phyloP scores from a whole-genome alignment of 2,888 invertebrate species.

The Physocephala rufipes region DNA sequence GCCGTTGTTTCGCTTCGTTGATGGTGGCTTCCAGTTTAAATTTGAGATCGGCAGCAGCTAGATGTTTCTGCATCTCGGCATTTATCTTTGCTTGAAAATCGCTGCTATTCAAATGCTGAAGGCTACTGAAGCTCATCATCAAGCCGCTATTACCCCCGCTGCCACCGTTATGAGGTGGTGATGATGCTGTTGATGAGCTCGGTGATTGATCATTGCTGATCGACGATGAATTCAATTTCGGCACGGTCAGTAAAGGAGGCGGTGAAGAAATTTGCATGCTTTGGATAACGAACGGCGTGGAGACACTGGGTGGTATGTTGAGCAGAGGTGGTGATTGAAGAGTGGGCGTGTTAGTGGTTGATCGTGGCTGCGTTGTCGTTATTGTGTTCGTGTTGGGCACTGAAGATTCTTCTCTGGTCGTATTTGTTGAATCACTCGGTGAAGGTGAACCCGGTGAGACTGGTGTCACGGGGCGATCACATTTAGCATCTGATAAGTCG shows the following conservation, averaged over 20 bases:
- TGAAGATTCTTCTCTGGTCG: conserved; percentile 42
- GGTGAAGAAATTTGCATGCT: conserved; percentile 52
- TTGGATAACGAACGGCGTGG: conserved; percentile 28
- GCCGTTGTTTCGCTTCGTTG: conserved; percentile 58
- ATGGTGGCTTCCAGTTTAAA: conserved; percentile 61
- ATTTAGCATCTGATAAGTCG: conserved; percentile 89
- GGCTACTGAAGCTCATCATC: conserved; percentile 16
- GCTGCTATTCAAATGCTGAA: conserved; percentile 47
- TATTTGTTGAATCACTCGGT: conserved; percentile 45
- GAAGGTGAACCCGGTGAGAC: conserved; percentile 59
- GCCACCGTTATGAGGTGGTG: conserved; percentile 50
- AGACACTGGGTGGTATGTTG: conserved; percentile 39
- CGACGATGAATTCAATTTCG: conserved; percentile 47
- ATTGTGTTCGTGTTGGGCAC: conserved; percentile 29
- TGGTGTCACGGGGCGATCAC: conserved; percentile 76
- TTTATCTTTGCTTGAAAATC: conserved; percentile 64
- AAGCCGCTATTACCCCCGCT: conserved; percentile 22
- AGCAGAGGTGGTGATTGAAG: conserved; percentile 50
- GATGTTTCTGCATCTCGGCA: conserved; percentile 64
- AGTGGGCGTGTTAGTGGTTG: conserved; percentile 44
- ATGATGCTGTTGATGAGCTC: conserved; percentile 54
- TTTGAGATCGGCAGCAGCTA: conserved; percentile 62
- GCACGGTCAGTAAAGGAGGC: conserved; percentile 55
- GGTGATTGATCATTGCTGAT: conserved; percentile 56
- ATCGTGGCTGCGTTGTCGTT: conserved; percentile 37